Evolutionary conservation across 2,113 vertebrate genomes (phyloP).

Genomic region (Archilochus colubris): DNA sequence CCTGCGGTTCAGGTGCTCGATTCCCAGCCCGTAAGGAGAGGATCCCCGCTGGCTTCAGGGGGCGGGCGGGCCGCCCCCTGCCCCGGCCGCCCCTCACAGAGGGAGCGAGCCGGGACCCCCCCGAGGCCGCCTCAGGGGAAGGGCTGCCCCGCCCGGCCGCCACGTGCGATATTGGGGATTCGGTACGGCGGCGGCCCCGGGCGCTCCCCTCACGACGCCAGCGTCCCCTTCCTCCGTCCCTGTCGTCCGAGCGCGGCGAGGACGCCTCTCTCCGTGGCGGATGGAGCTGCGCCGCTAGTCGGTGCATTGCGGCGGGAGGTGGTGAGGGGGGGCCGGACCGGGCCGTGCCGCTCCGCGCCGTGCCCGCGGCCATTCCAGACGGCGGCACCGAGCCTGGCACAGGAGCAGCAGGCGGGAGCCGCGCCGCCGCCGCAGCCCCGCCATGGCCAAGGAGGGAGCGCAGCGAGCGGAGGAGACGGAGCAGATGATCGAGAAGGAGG

Average conservation of each 20-base stretch:
- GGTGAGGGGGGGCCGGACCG: slow-evolving; percentile 1
- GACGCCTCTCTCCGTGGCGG: background rate
- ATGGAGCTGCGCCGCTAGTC: slow-evolving; percentile 45
- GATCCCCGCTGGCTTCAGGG: too few species aligned
- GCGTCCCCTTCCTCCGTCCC: too few species aligned
- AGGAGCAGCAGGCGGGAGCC: slow-evolving; percentile 70
- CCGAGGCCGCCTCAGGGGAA: background rate
- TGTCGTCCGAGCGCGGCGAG: background rate
- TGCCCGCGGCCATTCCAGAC: slow-evolving; percentile 71
- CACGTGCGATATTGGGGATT: background rate
- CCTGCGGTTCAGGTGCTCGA: background rate
- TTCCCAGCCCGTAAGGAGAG: background rate
- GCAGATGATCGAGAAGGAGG: slow-evolving; percentile 88
- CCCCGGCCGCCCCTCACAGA: background rate
- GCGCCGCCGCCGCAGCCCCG: background rate
- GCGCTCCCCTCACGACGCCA: background rate
- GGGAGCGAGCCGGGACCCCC: too few species aligned
- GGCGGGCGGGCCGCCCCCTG: background rate
- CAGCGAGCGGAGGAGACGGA: slow-evolving; percentile 91
- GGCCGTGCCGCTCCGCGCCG: background rate
- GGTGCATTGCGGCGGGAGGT: slow-evolving; percentile 45
- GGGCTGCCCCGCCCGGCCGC: background rate
- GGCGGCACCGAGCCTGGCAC: background rate
- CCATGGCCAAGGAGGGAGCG: slow-evolving; percentile 90
- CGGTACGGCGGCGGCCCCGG: background rate